Evolutionary conservation across 2,113 vertebrate species (phyloP).

Genomic region (Heloderma charlesbogerti): DNA sequence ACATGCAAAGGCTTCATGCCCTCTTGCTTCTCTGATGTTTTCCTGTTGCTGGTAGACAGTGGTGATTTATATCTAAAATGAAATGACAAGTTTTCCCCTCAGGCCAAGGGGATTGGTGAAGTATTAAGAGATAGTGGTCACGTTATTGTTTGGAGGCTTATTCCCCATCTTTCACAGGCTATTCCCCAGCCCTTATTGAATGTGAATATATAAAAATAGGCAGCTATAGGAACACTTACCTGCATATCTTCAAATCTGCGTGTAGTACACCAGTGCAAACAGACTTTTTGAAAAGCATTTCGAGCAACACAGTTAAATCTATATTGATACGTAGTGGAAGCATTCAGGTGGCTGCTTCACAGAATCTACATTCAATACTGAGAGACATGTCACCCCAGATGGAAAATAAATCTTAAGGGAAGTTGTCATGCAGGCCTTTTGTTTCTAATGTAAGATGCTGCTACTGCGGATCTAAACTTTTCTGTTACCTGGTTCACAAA

Average conservation of each 20-base stretch:
- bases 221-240: neutral
- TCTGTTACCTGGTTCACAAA: neutral
- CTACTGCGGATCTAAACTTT: neutral
- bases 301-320: neutral
- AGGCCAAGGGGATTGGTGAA: neutral
- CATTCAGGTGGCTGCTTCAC: neutral
- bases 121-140: neutral
- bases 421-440: neutral
- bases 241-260: neutral
- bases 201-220: neutral
- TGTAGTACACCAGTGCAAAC: neutral
- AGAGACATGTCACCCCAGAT: neutral
- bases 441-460: neutral
- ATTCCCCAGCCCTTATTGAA: neutral
- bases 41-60: neutral
- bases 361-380: neutral
- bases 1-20: neutral
- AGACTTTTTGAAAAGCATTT: neutral
- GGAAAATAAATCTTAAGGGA: neutral
- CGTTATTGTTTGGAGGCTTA: neutral
- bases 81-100: neutral
- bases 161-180: neutral
- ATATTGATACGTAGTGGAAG: neutral
- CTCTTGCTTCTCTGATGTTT: neutral
- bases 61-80: neutral